Evolutionary conservation across 2,797 vertebrate species (phyloP).

Genomic region (Notoglanidium macrostoma): DNA sequence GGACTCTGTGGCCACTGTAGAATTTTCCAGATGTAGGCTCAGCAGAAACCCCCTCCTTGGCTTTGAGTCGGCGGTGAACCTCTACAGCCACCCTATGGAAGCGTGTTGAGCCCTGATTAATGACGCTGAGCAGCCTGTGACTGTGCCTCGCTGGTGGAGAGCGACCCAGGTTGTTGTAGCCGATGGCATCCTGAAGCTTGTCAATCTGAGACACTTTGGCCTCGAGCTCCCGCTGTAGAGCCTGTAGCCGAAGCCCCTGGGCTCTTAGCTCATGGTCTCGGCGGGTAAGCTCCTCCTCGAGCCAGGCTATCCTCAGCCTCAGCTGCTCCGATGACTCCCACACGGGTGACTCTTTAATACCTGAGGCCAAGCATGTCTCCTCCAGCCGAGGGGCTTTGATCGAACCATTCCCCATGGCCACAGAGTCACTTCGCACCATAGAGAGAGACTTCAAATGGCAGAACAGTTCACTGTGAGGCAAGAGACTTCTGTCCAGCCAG

Average conservation of each 20-base stretch:
- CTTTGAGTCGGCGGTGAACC: slow-evolving; percentile 76
- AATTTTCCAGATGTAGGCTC: slow-evolving; percentile 78
- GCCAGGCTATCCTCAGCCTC: slow-evolving; percentile 69
- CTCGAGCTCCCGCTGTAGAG: slow-evolving; percentile 73
- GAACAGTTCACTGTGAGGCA: slow-evolving; percentile 23
- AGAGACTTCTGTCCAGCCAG: slow-evolving; percentile 7
- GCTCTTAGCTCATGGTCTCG: slow-evolving; percentile 68
- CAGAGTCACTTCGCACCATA: slow-evolving; percentile 70
- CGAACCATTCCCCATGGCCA: slow-evolving; percentile 82
- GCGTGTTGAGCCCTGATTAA: slow-evolving; percentile 77
- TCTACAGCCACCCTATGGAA: slow-evolving; percentile 76
- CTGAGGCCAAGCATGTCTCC: slow-evolving; percentile 70
- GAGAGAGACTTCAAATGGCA: slow-evolving; percentile 56
- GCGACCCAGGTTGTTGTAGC: slow-evolving; percentile 66
- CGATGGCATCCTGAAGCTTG: slow-evolving; percentile 80
- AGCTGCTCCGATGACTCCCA: slow-evolving; percentile 69
- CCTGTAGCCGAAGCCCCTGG: slow-evolving; percentile 68
- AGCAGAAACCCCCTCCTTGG: slow-evolving; percentile 81
- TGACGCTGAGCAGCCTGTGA: slow-evolving; percentile 69
- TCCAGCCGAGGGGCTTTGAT: slow-evolving; percentile 74
- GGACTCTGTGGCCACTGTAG: slow-evolving; percentile 61
- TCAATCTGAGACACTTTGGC: slow-evolving; percentile 76
- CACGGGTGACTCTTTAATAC: slow-evolving; percentile 55
- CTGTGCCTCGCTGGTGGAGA: slow-evolving; percentile 59
- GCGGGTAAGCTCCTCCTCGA: slow-evolving; percentile 72